Evolutionary conservation across 2,888 invertebrate species (phyloP).

Genomic region (Rutpela maculata): DNA sequence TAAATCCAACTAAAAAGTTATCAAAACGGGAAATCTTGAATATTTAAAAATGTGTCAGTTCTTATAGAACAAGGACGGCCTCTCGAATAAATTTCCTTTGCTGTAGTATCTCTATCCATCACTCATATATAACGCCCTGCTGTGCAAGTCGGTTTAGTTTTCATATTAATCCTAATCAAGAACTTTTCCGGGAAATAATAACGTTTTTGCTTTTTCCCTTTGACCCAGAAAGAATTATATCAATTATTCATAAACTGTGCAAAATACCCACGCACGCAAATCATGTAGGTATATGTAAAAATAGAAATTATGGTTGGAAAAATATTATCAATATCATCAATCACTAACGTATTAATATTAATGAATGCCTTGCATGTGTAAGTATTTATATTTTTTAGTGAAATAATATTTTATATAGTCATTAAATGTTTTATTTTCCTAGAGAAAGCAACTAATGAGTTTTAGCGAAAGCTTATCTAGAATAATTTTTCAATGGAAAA

Average conservation of each 20-base stretch:
- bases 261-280: constrained; percentile 40
- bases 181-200: constrained; percentile 22
- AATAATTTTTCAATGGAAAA: too few relatives aligned
- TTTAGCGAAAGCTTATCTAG: too few relatives aligned
- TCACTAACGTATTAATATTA: constrained; percentile 41
- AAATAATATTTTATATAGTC: constrained; percentile 7
- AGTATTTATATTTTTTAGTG: constrained; percentile 23
- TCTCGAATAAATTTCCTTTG: constrained; percentile 18
- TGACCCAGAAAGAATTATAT: constrained; percentile 25
- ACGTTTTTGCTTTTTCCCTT: constrained; percentile 27
- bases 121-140: constrained; percentile 26
- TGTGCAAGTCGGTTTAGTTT: constrained; percentile 23
- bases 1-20: constrained; percentile 20
- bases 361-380: constrained; percentile 37
- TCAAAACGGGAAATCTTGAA: constrained; percentile 26
- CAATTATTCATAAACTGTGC: constrained; percentile 39
- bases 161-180: constrained; percentile 25
- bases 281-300: constrained; percentile 44
- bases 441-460: neutral
- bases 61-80: constrained; percentile 19
- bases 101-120: constrained; percentile 24
- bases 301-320: constrained; percentile 43
- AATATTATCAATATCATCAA: constrained; percentile 45
- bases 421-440: neutral
- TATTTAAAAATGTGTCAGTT: constrained; percentile 17